Evolutionary conservation across 2,797 vertebrate genomes (phyloP).

Genomic region (Microctenopoma steveboyesi): DNA sequence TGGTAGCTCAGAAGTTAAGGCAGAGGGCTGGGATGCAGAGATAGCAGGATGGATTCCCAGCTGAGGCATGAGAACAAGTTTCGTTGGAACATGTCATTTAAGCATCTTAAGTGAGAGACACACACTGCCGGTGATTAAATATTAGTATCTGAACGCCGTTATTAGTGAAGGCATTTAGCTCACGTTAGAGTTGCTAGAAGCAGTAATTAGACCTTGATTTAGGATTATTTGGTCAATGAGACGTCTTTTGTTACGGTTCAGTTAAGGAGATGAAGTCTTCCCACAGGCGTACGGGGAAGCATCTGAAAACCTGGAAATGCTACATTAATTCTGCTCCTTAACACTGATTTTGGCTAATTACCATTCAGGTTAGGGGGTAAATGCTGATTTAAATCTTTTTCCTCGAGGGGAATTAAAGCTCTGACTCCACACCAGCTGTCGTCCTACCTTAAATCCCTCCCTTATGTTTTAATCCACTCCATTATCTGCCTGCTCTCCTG

Average conservation of each 20-base stretch:
- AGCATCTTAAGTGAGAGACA: too few species aligned
- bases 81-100: too few species aligned
- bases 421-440: constrained; percentile 7
- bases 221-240: neutral
- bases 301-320: neutral
- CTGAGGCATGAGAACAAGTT: too few species aligned
- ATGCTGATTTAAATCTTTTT: neutral
- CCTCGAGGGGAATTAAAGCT: neutral
- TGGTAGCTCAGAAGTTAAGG: too few species aligned
- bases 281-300: neutral
- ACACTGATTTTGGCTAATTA: constrained; percentile 1
- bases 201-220: neutral
- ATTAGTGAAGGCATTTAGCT: too few species aligned
- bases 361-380: neutral
- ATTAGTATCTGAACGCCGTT: too few species aligned
- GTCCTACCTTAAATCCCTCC: constrained; percentile 1
- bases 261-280: neutral
- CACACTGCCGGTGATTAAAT: too few species aligned
- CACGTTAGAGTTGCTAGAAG: neutral
- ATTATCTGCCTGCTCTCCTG: constrained; percentile 21
- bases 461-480: neutral
- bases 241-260: neutral
- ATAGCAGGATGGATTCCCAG: too few species aligned
- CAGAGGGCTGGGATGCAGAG: too few species aligned
- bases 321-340: neutral